Evolutionary conservation across 2,113 vertebrate species (phyloP).

Genomic region (Datnioides undecimradiatus): DNA sequence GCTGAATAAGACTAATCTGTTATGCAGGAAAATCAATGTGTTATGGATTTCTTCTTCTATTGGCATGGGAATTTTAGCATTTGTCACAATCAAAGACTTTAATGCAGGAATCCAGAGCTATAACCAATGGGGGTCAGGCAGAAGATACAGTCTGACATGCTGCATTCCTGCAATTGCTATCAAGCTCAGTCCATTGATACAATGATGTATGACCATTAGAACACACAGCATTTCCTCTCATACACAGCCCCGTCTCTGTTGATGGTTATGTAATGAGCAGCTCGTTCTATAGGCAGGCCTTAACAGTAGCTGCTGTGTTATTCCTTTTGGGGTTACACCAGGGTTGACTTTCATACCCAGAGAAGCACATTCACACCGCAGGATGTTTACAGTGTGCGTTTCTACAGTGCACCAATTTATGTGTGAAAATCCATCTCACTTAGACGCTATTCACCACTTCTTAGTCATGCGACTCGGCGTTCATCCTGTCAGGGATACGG

Average conservation of each 20-base stretch:
- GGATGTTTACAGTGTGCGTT: slow-evolving; percentile 46
- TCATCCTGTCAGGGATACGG: background rate
- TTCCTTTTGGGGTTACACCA: slow-evolving; percentile 25
- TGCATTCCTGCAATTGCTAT: slow-evolving; percentile 11
- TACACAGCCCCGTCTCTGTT: slow-evolving; percentile 28
- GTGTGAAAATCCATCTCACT: slow-evolving; percentile 13
- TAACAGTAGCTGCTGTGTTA: slow-evolving; percentile 46
- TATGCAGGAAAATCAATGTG: background rate
- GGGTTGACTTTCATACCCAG: slow-evolving; percentile 29
- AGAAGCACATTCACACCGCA: slow-evolving; percentile 34
- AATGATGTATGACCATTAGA: background rate
- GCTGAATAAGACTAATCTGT: background rate
- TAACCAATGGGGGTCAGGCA: background rate
- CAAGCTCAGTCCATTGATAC: slow-evolving; percentile 2
- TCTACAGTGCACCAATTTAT: slow-evolving; percentile 3
- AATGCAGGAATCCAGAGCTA: slow-evolving; percentile 5
- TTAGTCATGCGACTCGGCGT: slow-evolving; percentile 12
- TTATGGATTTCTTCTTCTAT: background rate
- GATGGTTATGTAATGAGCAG: slow-evolving; percentile 35
- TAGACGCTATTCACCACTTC: background rate
- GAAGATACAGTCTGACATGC: background rate
- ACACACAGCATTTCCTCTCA: slow-evolving; percentile 1
- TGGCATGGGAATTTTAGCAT: background rate
- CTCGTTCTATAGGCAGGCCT: slow-evolving; percentile 7
- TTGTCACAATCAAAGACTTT: background rate